Percentiles rank a stretch among this genome's conserved stretches.
Evolutionary conservation across 2,888 invertebrate species (phyloP).

Genomic region (Aspidiotus destructor): DNA sequence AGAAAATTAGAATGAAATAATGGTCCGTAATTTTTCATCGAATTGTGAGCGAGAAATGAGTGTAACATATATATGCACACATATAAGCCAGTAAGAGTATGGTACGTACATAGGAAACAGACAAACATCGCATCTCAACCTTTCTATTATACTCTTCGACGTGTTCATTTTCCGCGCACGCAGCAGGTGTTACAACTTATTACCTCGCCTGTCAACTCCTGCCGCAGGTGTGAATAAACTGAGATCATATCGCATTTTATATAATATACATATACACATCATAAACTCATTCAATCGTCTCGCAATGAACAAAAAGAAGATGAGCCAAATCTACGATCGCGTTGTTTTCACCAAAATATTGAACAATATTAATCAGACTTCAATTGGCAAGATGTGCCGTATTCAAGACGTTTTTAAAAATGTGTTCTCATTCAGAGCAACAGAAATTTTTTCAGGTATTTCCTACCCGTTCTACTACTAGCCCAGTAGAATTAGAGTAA

Average conservation of each 20-base stretch:
- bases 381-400: too few species aligned
- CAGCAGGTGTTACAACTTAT: constrained; percentile 32
- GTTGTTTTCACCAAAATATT: neutral
- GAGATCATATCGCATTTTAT: constrained; percentile 3
- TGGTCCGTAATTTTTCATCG: constrained; percentile 1
- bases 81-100: neutral
- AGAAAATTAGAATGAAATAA: neutral
- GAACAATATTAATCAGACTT: too few species aligned
- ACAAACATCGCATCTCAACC: constrained; percentile 12
- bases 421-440: too few species aligned
- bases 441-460: too few species aligned
- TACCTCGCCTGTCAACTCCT: constrained; percentile 31
- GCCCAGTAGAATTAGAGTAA: too few species aligned
- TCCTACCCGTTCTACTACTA: too few species aligned
- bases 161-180: constrained; percentile 20
- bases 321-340: neutral
- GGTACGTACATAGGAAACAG: constrained; percentile 8
- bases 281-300: neutral
- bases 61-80: too few species aligned
- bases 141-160: neutral
- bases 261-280: constrained; percentile 21
- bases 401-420: too few species aligned
- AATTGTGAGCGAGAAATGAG: neutral
- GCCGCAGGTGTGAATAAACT: constrained; percentile 30
- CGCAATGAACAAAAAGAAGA: neutral